Evolutionary conservation across 2,888 invertebrate species (phyloP).

Genomic region (Tuta absoluta): DNA sequence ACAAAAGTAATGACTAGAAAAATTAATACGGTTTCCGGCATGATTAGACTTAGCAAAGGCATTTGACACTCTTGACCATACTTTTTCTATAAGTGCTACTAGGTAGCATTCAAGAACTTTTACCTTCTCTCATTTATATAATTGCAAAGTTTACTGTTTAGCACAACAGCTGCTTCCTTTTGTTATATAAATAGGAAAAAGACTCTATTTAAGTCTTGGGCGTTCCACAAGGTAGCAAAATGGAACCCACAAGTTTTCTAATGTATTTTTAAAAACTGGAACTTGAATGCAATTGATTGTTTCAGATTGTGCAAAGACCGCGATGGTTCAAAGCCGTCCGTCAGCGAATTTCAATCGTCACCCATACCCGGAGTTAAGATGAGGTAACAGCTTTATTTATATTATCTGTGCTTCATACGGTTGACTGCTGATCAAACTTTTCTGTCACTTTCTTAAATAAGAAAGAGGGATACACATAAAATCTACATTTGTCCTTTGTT

Average conservation of each 20-base stretch:
- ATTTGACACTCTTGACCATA: neutral
- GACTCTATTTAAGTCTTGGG: neutral
- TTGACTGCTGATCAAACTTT: constrained; percentile 2
- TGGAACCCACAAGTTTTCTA: neutral
- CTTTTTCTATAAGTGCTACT: too few species aligned
- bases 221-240: neutral
- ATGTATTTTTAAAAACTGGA: neutral
- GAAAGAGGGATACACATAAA: too few species aligned
- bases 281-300: neutral
- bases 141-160: too few species aligned
- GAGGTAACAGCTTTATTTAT: constrained; percentile 51
- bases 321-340: constrained; percentile 62
- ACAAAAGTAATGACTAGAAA: too few species aligned
- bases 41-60: neutral
- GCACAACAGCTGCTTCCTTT: too few species aligned
- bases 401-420: neutral
- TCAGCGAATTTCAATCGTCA: constrained; percentile 56
- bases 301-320: constrained; percentile 73
- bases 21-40: too few species aligned
- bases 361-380: constrained; percentile 60
- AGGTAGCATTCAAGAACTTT: too few species aligned
- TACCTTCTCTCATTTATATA: too few species aligned
- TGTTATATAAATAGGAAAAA: too few species aligned
- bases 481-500: too few species aligned
- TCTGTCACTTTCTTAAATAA: neutral